phyloP scores from a whole-genome alignment of 2,797 vertebrate species.

The Anabacerthia variegaticeps region DNA sequence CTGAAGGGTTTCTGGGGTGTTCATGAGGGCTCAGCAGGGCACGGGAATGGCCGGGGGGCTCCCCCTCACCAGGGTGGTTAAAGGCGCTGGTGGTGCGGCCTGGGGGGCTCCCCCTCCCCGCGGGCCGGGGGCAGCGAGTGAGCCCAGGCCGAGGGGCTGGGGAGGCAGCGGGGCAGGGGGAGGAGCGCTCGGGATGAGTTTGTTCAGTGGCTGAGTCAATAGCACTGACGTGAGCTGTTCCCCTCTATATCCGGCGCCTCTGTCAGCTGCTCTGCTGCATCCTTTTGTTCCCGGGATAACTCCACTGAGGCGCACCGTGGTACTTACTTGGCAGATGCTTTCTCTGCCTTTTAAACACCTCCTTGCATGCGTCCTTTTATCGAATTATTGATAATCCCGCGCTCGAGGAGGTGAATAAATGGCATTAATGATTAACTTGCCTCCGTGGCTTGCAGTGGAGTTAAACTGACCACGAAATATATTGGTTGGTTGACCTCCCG shows the following conservation, averaged over 20 bases:
- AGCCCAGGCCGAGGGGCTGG: too few species aligned
- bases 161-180: neutral
- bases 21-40: too few species aligned
- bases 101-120: too few species aligned
- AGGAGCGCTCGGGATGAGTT: slow-evolving; percentile 61
- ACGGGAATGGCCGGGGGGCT: too few species aligned
- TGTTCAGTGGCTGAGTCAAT: slow-evolving; percentile 55
- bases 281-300: slow-evolving; percentile 53
- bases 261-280: slow-evolving; percentile 57
- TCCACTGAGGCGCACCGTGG: neutral
- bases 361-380: neutral
- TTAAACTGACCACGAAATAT: neutral
- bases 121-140: too few species aligned
- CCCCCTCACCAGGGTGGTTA: too few species aligned
- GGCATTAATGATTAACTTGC: neutral
- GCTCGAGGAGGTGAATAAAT: neutral
- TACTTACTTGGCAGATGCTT: neutral
- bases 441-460: neutral
- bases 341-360: neutral
- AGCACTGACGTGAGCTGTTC: slow-evolving; percentile 63
- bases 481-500: neutral
- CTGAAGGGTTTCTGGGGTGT: too few species aligned
- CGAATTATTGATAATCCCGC: neutral
- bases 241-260: slow-evolving; percentile 39
- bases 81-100: too few species aligned